Evolutionary conservation across 37 sponge, comb jelly and placozoan species (phyloP), one percentile per base, ranked within the genome.

Genomic region (Halisarca cf. caerulea): DNA sequence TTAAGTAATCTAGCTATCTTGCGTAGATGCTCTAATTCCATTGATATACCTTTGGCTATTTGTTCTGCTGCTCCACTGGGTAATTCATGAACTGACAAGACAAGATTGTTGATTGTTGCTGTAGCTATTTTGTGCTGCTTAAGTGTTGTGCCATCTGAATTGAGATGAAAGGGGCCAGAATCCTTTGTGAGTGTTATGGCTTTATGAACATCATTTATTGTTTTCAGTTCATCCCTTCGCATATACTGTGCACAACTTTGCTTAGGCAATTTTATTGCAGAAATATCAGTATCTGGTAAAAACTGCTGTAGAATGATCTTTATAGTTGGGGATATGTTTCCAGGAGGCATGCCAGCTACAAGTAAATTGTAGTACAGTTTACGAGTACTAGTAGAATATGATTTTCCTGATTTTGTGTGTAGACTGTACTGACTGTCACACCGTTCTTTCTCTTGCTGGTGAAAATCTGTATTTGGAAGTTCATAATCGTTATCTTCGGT

Each of bases 1-100:
- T 69, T 66, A 28, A 89, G 62, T 28, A 39, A 28, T 30, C 69
- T 57, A 15, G 89, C 89, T 32, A 51, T 79, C 7, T 79, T 68
- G 18, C 89, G 27, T 40, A 84, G 30, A 15, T 66, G 82, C 24
- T 89, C 38, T 36, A 89, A 20, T 51, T 89, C 84, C 40, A 35
- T 78, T 23, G 80, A 78, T 24, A 89, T 84, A 66, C 84, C 89
- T 44, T 40, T 7, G 17, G 80, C 62, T 42, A 73, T 73, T 18
- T 58, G 55, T n/a, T 38, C 64, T 23, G 85, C 78, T 37, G 38
- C 61, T 3, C 85, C 79, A 77, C 77, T 51, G 2, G 84, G 75
- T 6, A 84, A 30, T 32, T 84, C 84, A 73, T 84, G 70, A 37
- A 84, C 84, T 23, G 84, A 84, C 57, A 55, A 55, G 17, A 55